phyloP scores from a whole-genome alignment of 1,140 invertebrate genomes.

The Polyergus mexicanus region DNA sequence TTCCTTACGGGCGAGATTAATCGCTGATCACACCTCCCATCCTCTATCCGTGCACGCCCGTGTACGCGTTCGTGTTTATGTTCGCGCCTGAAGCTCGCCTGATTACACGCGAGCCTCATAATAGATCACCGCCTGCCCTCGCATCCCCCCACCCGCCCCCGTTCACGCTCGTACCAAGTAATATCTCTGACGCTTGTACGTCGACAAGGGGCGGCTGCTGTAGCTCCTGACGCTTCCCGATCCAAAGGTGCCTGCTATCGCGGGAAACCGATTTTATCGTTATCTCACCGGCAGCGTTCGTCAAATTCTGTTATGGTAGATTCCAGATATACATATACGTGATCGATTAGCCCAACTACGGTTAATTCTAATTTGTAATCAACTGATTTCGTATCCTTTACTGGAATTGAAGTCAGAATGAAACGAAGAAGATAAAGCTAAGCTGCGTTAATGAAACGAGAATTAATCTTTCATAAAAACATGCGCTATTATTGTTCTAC shows the following conservation, averaged over 20 bases:
- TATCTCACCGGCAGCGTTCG: conserved; percentile 31
- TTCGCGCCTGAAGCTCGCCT: conserved; percentile 70
- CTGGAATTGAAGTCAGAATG: background rate
- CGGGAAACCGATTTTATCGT: conserved; percentile 54
- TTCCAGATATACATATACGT: background rate
- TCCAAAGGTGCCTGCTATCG: conserved; percentile 22
- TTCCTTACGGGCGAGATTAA: conserved; percentile 73
- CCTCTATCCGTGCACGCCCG: conserved; percentile 35
- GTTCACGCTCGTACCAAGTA: conserved; percentile 69
- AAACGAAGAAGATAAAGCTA: background rate
- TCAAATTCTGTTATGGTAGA: conserved; percentile 4
- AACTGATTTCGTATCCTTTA: background rate
- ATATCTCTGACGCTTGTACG: conserved; percentile 65
- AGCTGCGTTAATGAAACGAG: background rate
- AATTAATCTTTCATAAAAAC: conserved; percentile 18
- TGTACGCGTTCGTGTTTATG: conserved; percentile 70
- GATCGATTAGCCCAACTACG: background rate
- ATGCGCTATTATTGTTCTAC: conserved; percentile 11
- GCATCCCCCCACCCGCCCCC: background rate
- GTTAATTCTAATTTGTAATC: conserved; percentile 29
- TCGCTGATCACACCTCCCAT: conserved; percentile 71
- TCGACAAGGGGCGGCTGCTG: conserved; percentile 40
- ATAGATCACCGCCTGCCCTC: conserved; percentile 71
- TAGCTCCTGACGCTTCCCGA: conserved; percentile 55
- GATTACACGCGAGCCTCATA: conserved; percentile 75